phyloP scores from a whole-genome alignment of 2,888 invertebrate genomes.

The Drosophila diplacantha region DNA sequence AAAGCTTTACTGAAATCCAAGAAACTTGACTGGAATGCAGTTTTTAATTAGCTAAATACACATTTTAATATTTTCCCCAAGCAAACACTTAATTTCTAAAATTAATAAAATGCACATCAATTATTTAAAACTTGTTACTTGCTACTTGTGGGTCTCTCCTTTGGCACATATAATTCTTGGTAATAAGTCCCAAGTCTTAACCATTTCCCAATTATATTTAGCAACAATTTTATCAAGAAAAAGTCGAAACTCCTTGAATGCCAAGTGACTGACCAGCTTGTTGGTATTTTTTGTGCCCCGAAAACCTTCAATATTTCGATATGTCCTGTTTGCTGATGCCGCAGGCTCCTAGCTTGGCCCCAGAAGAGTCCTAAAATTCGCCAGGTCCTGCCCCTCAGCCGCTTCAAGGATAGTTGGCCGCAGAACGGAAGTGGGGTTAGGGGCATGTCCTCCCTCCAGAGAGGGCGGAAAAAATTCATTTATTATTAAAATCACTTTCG shows the following conservation, averaged over 20 bases:
- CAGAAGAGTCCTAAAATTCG: constrained; percentile 34
- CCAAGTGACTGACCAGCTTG: constrained; percentile 4
- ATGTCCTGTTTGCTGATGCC: constrained; percentile 23
- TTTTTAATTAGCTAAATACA: not conserved
- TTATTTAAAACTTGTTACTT: not conserved
- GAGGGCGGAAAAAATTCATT: constrained; percentile 66
- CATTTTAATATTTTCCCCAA: not conserved
- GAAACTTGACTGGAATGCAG: not conserved
- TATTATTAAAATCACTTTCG: constrained; percentile 78
- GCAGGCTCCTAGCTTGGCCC: constrained; percentile 18
- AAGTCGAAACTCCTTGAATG: not conserved
- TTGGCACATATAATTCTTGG: not conserved
- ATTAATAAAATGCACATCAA: not conserved
- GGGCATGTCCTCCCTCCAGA: constrained; percentile 16
- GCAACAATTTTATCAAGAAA: not conserved
- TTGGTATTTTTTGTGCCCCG: constrained; percentile 5
- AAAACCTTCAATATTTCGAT: constrained; percentile 10
- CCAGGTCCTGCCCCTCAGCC: not conserved
- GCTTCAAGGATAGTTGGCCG: constrained; percentile 27
- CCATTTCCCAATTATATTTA: not conserved
- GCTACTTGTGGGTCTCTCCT: not conserved
- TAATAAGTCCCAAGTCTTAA: not conserved
- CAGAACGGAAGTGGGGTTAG: constrained; percentile 22
- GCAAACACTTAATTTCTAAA: not conserved
- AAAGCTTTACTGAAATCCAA: not conserved